Conservation (phyloP, 2,888 invertebrate species). For the Sphaerophoria rueppellii region DNA sequence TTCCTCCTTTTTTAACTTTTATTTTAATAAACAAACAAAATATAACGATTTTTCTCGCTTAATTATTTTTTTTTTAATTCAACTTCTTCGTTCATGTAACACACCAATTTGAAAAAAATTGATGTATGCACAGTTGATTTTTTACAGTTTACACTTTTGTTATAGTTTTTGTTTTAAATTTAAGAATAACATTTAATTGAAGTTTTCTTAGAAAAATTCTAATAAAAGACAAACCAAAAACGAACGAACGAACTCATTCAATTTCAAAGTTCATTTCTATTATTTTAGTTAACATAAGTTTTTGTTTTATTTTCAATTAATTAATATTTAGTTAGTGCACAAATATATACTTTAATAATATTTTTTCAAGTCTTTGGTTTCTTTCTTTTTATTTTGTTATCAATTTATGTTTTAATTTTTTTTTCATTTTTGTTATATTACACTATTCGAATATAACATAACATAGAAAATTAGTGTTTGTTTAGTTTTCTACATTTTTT, state of each 20-base stretch:
- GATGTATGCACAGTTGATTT: constrained; percentile 33
- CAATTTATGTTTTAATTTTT: constrained; percentile 29
- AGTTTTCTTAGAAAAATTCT: constrained; percentile 69
- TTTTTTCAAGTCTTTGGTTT: constrained; percentile 68
- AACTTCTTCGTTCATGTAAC: not conserved
- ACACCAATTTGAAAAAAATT: constrained; percentile 58
- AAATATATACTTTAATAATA: constrained; percentile 59
- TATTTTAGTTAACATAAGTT: constrained; percentile 54
- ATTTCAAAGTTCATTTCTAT: constrained; percentile 32
- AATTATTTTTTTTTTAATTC: constrained; percentile 7
- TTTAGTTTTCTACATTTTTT: constrained; percentile 14
- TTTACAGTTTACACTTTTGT: constrained; percentile 17
- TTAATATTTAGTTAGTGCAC: constrained; percentile 60
- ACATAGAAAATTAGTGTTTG: constrained; percentile 42
- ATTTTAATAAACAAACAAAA: constrained; percentile 54
- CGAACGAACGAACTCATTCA: constrained; percentile 53
- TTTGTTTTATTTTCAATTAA: constrained; percentile 28
- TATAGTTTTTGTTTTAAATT: constrained; percentile 1
- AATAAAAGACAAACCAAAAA: constrained; percentile 59
- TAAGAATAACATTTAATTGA: constrained; percentile 45
- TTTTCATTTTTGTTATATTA: constrained; percentile 32
- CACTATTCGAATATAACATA: constrained; percentile 46
- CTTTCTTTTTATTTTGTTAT: constrained; percentile 59
- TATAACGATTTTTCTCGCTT: constrained; percentile 35
- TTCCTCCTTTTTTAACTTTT: not conserved